Conservation (phyloP, 2,888 invertebrate genomes). For the Xanthia togata region DNA sequence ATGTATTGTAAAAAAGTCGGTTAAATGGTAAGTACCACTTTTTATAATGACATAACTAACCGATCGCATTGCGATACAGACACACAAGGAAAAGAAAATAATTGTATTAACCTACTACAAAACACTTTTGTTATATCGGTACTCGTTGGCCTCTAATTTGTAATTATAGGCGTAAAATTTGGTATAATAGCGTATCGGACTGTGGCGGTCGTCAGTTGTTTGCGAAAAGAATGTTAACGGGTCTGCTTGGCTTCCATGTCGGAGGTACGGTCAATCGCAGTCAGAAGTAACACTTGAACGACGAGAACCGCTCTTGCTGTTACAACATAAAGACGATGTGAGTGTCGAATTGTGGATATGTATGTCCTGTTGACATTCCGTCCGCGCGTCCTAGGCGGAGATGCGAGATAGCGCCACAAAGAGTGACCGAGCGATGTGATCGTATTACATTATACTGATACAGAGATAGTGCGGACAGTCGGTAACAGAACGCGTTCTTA, state of each 20-base stretch:
- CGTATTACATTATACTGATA: slow-evolving; percentile 59
- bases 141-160: slow-evolving; percentile 78
- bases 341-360: slow-evolving; percentile 32
- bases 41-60: slow-evolving; percentile 66
- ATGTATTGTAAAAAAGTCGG: slow-evolving; percentile 55
- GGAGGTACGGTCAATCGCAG: slow-evolving; percentile 53
- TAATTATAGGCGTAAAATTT: slow-evolving; percentile 83
- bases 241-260: slow-evolving; percentile 74
- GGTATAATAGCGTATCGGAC: slow-evolving; percentile 78
- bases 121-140: slow-evolving; percentile 69
- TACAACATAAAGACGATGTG: slow-evolving; percentile 25
- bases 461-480: slow-evolving; percentile 43
- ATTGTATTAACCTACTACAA: slow-evolving; percentile 70
- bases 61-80: slow-evolving; percentile 46
- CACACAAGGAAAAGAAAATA: slow-evolving; percentile 62
- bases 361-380: slow-evolving; percentile 48
- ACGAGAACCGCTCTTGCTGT: neutral
- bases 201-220: slow-evolving; percentile 76
- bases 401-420: slow-evolving; percentile 73
- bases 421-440: slow-evolving; percentile 72
- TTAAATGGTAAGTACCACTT: slow-evolving; percentile 61
- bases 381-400: slow-evolving; percentile 43
- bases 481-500: slow-evolving; percentile 21
- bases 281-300: slow-evolving; percentile 2
- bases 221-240: slow-evolving; percentile 87